A percentile compares a stretch with the other conserved stretches of the same genome.
Conservation (phyloP, 1,140 invertebrate species). For the Nephotettix cincticeps region DNA sequence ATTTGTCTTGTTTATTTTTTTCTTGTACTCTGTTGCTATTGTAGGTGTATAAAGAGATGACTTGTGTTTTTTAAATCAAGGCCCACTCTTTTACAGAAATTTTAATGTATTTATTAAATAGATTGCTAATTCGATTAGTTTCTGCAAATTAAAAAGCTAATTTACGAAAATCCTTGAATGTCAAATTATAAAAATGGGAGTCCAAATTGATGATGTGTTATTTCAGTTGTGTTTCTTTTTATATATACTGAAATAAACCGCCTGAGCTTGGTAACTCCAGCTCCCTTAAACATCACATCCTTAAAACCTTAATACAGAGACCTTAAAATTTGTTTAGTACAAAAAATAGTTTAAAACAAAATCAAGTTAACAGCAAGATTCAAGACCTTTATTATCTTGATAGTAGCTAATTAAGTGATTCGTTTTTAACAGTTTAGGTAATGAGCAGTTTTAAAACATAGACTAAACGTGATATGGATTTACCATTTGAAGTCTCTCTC, state of each 20-base stretch:
- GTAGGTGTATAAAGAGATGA: not conserved
- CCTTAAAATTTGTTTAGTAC: no score
- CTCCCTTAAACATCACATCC: no score
- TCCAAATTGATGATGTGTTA: slow-evolving; percentile 4
- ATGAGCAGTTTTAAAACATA: no score
- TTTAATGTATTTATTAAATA: not conserved
- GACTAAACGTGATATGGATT: no score
- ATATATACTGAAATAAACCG: not conserved
- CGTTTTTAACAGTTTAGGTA: no score
- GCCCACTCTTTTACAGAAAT: not conserved
- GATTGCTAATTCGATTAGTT: not conserved
- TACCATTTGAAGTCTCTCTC: not conserved
- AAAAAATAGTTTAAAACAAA: no score
- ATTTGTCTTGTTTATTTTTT: no score
- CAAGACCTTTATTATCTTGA: no score
- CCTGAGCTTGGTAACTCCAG: slow-evolving; percentile 6
- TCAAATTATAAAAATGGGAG: slow-evolving; percentile 14
- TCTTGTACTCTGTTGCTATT: no score
- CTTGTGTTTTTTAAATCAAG: not conserved
- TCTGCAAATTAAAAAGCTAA: slow-evolving; percentile 6
- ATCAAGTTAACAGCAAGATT: no score
- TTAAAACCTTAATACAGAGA: no score
- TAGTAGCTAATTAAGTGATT: no score
- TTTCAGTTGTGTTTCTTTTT: slow-evolving; percentile 11
- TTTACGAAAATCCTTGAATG: slow-evolving; percentile 15